Evolutionary conservation across 2,888 invertebrate species (phyloP).

Genomic region (Caenorhabditis sinica): DNA sequence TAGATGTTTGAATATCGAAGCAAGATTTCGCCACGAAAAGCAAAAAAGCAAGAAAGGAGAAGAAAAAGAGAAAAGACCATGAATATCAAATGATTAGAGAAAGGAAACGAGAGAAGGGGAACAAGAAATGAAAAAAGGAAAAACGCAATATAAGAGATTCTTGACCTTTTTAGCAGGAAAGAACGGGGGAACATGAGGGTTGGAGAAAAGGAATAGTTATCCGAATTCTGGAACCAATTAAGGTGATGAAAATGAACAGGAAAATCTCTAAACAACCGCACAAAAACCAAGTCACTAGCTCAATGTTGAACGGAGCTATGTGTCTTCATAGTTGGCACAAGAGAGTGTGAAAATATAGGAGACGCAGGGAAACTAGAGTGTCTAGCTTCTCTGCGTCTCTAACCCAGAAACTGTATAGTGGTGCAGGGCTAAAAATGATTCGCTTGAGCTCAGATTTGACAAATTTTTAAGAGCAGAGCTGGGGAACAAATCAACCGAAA

Average conservation of each 20-base stretch:
- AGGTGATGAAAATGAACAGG: neutral
- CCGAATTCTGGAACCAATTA: neutral
- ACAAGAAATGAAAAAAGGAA: neutral
- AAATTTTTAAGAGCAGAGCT: neutral
- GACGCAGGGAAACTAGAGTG: neutral
- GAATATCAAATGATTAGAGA: constrained; percentile 52
- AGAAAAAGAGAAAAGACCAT: constrained; percentile 17
- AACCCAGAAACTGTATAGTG: neutral
- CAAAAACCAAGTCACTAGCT: neutral
- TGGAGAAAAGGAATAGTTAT: neutral
- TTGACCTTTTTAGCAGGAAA: constrained; percentile 2
- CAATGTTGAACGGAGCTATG: neutral
- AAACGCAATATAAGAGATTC: constrained; percentile 8
- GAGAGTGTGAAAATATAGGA: neutral
- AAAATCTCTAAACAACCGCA: neutral
- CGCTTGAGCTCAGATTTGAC: neutral
- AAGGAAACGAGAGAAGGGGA: neutral
- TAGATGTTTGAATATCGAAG: constrained; percentile 8
- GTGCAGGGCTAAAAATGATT: neutral
- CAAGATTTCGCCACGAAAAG: neutral
- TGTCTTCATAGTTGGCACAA: neutral
- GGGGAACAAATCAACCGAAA: neutral
- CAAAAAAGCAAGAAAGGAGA: neutral
- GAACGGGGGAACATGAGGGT: neutral
- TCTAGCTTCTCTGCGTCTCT: neutral